Conservation (phyloP, 2,888 invertebrate species). For the Idaea aversata region DNA sequence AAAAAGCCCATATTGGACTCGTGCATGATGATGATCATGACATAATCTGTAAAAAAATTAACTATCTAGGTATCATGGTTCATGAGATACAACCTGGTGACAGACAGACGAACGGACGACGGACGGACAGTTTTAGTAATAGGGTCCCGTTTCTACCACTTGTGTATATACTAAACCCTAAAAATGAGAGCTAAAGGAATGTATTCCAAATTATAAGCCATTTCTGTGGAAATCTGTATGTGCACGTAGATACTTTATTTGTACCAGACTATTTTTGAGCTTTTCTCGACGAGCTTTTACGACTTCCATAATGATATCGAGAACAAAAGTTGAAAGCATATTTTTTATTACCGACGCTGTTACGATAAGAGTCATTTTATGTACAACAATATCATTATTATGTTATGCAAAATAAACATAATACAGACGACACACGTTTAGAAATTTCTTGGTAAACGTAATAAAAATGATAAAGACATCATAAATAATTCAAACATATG, state of each 20-base stretch:
- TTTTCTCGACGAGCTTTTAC: not conserved
- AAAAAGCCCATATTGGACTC: no score
- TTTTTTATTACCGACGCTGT: not conserved
- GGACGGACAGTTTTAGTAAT: no score
- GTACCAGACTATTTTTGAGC: not conserved
- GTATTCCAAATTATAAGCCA: no score
- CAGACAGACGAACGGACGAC: no score
- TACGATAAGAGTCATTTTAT: not conserved
- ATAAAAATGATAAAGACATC: not conserved
- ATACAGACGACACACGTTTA: not conserved
- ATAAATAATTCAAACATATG: not conserved
- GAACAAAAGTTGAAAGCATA: slow-evolving; percentile 1
- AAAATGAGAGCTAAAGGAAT: no score
- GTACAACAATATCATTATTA: not conserved
- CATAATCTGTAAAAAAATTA: no score
- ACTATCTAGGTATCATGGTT: no score
- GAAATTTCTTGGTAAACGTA: not conserved
- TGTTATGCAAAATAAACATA: not conserved
- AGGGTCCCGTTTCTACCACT: no score
- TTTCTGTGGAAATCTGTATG: no score
- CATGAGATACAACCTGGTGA: no score
- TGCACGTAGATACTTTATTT: not conserved
- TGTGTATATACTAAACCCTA: no score
- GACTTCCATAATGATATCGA: not conserved
- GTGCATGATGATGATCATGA: no score